Percentiles rank a stretch among this genome's conserved stretches.
phyloP scores from a whole-genome alignment of 2,888 invertebrate species.

The Myopa tessellatipennis region DNA sequence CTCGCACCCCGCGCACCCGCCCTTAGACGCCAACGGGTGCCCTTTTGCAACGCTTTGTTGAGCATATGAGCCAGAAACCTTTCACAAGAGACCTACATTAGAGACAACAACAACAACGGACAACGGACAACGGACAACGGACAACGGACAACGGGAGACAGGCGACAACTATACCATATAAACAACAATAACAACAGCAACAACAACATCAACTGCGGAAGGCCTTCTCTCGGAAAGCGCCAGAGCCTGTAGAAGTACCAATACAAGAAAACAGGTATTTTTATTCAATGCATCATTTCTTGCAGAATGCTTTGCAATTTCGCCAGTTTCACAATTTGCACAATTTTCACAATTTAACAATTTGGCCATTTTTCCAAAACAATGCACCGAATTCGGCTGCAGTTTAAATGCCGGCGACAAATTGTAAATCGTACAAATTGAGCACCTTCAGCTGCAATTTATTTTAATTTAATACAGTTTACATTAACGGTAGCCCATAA shows the following conservation, averaged over 20 bases:
- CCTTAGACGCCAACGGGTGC: background rate
- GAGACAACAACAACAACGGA: background rate
- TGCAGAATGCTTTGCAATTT: background rate
- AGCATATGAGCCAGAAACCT: background rate
- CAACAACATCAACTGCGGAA: background rate
- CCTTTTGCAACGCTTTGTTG: conserved; percentile 2
- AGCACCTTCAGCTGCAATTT: background rate
- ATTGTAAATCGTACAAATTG: conserved; percentile 11
- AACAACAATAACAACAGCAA: no score
- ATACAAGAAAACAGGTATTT: background rate
- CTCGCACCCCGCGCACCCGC: no score
- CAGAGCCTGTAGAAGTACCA: no score
- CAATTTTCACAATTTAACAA: background rate
- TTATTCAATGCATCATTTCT: background rate
- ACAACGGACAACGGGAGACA: no score
- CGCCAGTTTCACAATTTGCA: background rate
- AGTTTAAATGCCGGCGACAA: background rate
- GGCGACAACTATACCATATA: no score
- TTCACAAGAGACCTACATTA: background rate
- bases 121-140: no score
- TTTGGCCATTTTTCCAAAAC: no score
- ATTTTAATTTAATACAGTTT: conserved; percentile 3
- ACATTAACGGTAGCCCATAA: background rate
- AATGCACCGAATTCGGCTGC: background rate
- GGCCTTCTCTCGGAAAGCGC: no score